Base-by-base conservation (phyloP, 2,888 invertebrate genomes). In the Nemoura dubitans region DNA sequence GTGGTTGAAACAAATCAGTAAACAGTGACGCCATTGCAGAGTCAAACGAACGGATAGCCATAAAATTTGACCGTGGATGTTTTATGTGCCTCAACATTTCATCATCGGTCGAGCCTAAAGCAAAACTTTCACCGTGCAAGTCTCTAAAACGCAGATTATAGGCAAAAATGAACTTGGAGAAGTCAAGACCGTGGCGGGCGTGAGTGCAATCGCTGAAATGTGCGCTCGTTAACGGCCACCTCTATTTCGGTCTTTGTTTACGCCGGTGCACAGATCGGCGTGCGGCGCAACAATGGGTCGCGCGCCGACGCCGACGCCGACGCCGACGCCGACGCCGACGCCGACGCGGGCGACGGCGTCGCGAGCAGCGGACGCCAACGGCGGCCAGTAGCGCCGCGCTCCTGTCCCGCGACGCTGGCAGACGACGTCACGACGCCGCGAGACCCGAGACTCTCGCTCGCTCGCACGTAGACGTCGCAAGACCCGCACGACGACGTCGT, bases 391-490 rank as follows among this genome's bases (percentile, higher is more conserved):
- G 81, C 81, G 81, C 30, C 81, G 81, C 25, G 80, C 27, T 80
- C 16, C 26, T 80, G 80, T 27, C 27, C 26, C n/a, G 28, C 81
- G 81, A 81, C 81, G 81, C 81, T 30, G 81, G 81, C 81, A 25
- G 25, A 28, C 81, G 25, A 30, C 81, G 81, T 81, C 81, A 30
- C 30, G 30, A 78, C 78, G 28, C 7, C 78, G 14, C 0, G 78
- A 10, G 14, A 3, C 26, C 16, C 78, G n/a, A 5, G 76, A 25
- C 5, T 5, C 25, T 76, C 3, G 6, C 25, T 16, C 25, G 76
- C 5, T 2, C 30, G 29, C 28, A 28, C 29, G 16, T 5, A 10
- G 29, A 81, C 30, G 26, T 29, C 26, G 81, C 30, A 3, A 0
- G 30, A 27, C 28, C 3, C 28, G n/a, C 28, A 81, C 16, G 16